Base-by-base conservation (phyloP, 1,140 invertebrate genomes). In the Caerostris extrusa region DNA sequence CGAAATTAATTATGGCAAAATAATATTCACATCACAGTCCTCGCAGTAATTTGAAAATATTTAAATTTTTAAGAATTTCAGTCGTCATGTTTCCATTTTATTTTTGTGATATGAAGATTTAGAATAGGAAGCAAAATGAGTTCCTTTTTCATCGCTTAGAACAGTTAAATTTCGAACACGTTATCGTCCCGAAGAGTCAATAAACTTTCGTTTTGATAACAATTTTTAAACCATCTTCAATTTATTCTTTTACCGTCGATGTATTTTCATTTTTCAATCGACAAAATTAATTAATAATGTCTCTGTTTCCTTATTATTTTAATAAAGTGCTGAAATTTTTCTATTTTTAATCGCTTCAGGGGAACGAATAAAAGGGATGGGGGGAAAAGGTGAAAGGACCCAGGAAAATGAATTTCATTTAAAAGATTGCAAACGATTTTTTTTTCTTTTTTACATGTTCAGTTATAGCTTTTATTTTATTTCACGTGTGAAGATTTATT, bases 261-360 rank as follows among this genome's bases (percentile, higher is more conserved):
- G 53, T 34, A 34, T 58, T 83, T 19, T 56, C 56, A 10, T 83
- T 83, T 58, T 6, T 58, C 14, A 19, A 83, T 58, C 57, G 14
- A 58, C 55, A 34, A 83, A 83, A 83, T 83, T 83, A 83, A 83
- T 83, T 83, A 83, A 83, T 83, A 83, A 57, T 83, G 82, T 83
- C 82, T 58, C 56, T 55, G 56, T 58, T 83, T 83, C 82, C 82
- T 12, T 58, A n/a, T 83, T 83, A 56, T 83, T 83, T 83, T 83
- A 83, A 56, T 83, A 83, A 83, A 83, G 55, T 83, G 82, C 56
- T 83, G 57, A 57, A 57, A 83, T 57, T 83, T 34, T 58, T 34
- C 12, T 57, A 19, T 34, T 34, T 83, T 83, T 83, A 83, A 83
- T 83, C 55, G 57, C 82, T 83, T 56, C 6, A 10, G 61, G 7